phyloP scores from a whole-genome alignment of 2,113 vertebrate genomes.

The Gadus macrocephalus region DNA sequence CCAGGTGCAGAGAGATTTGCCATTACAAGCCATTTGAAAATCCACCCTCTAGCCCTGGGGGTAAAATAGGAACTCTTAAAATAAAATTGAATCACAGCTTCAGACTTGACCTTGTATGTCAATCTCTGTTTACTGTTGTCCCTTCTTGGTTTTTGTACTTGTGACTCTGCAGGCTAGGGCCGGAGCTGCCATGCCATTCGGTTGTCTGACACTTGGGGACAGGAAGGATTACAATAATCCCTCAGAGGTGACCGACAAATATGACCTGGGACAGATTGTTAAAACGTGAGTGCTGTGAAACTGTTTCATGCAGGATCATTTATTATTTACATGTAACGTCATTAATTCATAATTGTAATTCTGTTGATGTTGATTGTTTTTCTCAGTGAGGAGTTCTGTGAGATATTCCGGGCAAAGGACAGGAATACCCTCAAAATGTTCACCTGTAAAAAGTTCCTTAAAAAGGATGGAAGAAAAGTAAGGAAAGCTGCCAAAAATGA shows the following conservation, averaged over 20 bases:
- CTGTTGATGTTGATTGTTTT: neutral
- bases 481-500: slow-evolving; percentile 98
- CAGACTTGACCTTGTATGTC: too few relatives aligned
- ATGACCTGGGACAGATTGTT: slow-evolving; percentile 97
- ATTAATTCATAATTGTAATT: neutral
- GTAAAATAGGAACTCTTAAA: too few relatives aligned
- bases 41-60: too few relatives aligned
- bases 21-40: too few relatives aligned
- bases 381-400: slow-evolving; percentile 95
- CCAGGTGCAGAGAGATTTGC: too few relatives aligned
- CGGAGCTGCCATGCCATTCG: slow-evolving; percentile 96
- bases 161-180: slow-evolving; percentile 62
- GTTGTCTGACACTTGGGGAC: slow-evolving; percentile 95
- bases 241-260: slow-evolving; percentile 95
- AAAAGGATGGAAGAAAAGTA: slow-evolving; percentile 95
- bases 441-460: slow-evolving; percentile 98
- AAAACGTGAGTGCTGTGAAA: slow-evolving; percentile 87
- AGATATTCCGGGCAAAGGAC: slow-evolving; percentile 97
- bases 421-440: slow-evolving; percentile 92
- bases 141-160: slow-evolving; percentile 46
- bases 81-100: too few relatives aligned
- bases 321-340: neutral
- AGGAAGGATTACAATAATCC: slow-evolving; percentile 99
- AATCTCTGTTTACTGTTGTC: neutral
- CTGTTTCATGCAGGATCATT: neutral